These are phyloP conservation scores for Bruchidius siliquastri DNA, from an alignment of 2,888 invertebrate species.

Conservation along the genomic window DNA sequence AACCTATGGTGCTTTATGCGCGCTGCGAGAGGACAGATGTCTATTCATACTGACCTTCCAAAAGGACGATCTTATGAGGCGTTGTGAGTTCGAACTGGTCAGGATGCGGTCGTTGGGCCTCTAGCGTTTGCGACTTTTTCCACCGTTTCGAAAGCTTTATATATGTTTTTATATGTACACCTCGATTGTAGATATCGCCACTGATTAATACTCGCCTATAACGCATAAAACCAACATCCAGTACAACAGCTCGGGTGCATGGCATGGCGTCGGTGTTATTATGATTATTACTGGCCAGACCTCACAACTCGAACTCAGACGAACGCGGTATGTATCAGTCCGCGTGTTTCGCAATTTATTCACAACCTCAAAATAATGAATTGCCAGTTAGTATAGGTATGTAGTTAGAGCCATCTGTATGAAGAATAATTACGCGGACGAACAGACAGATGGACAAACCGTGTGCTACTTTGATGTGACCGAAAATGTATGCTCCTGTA, in stretches of 20 bases:
- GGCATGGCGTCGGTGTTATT: neutral
- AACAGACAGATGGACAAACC: neutral
- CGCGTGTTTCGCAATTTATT: slow-evolving; percentile 17
- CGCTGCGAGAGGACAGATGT: no score
- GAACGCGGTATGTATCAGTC: slow-evolving; percentile 20
- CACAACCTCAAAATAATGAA: slow-evolving; percentile 17
- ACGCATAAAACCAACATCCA: neutral
- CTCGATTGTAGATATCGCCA: no score
- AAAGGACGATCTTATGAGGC: no score
- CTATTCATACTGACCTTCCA: no score
- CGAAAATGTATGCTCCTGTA: neutral
- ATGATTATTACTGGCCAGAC: slow-evolving; percentile 26
- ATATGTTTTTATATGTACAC: no score
- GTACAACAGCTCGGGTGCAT: neutral
- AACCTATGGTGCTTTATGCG: no score
- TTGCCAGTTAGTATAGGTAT: slow-evolving; percentile 11
- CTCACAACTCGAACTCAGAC: slow-evolving; percentile 24
- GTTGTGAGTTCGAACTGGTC: no score
- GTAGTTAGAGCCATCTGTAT: slow-evolving; percentile 12
- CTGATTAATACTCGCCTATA: neutral
- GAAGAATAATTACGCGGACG: slow-evolving; percentile 6
- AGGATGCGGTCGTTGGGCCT: no score
- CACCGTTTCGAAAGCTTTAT: no score
- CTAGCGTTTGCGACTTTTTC: no score
- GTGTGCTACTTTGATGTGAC: neutral